These are phyloP conservation scores for Ellobius talpinus DNA, from an alignment of 2,113 vertebrate genomes.

Conservation along the genomic window DNA sequence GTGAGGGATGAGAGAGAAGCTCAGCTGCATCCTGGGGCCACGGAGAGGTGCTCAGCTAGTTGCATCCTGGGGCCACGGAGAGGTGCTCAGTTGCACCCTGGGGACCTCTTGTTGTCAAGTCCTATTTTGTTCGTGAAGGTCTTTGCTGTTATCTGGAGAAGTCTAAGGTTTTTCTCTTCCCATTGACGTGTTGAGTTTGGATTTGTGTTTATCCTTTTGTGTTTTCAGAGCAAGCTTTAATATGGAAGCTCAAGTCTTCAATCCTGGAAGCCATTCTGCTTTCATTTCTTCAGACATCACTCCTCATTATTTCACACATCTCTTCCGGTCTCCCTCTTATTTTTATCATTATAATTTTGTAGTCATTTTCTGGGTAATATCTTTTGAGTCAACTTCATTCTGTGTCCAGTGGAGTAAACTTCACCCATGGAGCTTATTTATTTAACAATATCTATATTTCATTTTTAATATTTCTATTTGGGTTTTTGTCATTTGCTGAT, in stretches of 20 bases:
- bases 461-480: constrained; percentile 3
- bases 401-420: background rate
- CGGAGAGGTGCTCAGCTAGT: background rate
- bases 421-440: background rate
- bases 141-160: background rate
- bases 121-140: background rate
- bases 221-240: background rate
- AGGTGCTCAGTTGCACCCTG: background rate
- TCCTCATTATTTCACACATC: background rate
- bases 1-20: too few relatives aligned
- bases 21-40: background rate
- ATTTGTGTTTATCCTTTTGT: background rate
- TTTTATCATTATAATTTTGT: background rate
- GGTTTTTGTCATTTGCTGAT: background rate
- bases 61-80: too few relatives aligned
- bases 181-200: background rate
- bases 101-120: too few relatives aligned
- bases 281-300: background rate
- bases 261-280: background rate
- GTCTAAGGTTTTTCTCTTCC: constrained; percentile 17
- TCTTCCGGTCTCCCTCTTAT: background rate
- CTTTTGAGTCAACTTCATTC: background rate
- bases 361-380: background rate
- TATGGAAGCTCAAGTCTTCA: background rate
- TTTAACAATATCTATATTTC: background rate